Conservation (phyloP, 2,888 invertebrate genomes). For the Elysia crispata region DNA sequence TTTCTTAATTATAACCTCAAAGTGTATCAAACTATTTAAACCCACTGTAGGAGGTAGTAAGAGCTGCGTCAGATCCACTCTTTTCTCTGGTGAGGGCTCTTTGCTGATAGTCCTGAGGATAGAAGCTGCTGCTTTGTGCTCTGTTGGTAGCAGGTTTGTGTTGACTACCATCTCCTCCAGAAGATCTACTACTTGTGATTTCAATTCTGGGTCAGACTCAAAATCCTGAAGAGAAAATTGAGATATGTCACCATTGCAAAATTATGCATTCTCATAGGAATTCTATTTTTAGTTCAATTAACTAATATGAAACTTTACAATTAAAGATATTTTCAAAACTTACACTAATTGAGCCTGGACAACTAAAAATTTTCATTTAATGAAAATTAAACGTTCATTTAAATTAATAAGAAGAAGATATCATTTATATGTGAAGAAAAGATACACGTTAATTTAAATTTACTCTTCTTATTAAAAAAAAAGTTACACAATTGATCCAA, state of each 20-base stretch:
- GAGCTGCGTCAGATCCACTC: slow-evolving; percentile 84
- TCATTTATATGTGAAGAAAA: no score
- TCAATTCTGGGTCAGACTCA: slow-evolving; percentile 85
- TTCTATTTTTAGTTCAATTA: not conserved
- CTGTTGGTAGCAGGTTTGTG: slow-evolving; percentile 87
- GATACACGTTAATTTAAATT: no score
- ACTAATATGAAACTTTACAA: no score
- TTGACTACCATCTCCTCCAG: slow-evolving; percentile 92
- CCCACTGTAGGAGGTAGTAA: slow-evolving; percentile 83
- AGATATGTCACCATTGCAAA: not conserved
- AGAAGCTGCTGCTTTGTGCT: slow-evolving; percentile 92
- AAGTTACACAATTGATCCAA: no score
- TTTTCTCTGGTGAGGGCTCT: slow-evolving; percentile 82
- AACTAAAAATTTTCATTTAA: no score
- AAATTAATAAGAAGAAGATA: no score
- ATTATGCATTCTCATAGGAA: not conserved
- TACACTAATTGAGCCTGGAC: no score
- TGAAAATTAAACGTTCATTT: no score
- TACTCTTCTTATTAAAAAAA: no score
- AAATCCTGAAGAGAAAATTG: slow-evolving; percentile 82
- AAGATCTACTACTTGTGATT: slow-evolving; percentile 88
- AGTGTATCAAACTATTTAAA: not conserved
- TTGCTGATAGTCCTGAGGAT: slow-evolving; percentile 86
- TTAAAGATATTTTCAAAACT: no score
- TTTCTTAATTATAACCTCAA: not conserved